phyloP scores from a whole-genome alignment of 23 tunicate genomes.

The Trididemnum clinides region DNA sequence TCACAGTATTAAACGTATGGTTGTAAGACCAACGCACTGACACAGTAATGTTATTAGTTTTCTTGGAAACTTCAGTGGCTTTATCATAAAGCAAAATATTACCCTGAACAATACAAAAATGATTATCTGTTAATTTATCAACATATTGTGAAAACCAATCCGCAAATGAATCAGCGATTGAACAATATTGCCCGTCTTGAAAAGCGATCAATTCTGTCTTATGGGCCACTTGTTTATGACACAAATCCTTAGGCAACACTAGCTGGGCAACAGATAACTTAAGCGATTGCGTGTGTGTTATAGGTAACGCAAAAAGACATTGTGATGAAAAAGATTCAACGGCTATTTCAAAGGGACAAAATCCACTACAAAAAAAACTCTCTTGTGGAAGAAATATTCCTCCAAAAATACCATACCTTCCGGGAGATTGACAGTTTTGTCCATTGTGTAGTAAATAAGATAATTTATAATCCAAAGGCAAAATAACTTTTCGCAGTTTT shows the following conservation, averaged over 20 bases:
- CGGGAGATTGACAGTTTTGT: neutral
- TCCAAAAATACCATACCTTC: conserved; percentile 30
- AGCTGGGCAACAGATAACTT: neutral
- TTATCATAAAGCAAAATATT: conserved; percentile 22
- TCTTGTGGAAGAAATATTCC: conserved; percentile 26
- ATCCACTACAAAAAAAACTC: neutral
- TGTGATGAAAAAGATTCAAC: neutral
- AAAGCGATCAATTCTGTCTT: neutral
- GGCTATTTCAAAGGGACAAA: conserved; percentile 5
- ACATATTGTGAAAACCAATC: conserved; percentile 42
- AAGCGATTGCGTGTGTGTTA: neutral
- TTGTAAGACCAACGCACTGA: conserved; percentile 30
- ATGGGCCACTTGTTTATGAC: neutral
- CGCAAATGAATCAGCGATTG: conserved; percentile 12
- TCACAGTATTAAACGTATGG: conserved; percentile 2
- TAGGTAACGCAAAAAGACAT: neutral
- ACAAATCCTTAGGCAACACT: neutral
- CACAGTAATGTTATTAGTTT: conserved; percentile 34
- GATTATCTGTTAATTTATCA: neutral
- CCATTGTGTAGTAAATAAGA: conserved; percentile 50
- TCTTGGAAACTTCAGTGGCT: conserved; percentile 22
- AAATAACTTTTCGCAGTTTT: neutral
- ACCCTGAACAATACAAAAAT: neutral
- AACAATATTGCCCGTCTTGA: conserved; percentile 1
- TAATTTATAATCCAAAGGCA: conserved; percentile 34